Conservation (phyloP, 2,797 vertebrate genomes). For the Pangasius krempfi region DNA sequence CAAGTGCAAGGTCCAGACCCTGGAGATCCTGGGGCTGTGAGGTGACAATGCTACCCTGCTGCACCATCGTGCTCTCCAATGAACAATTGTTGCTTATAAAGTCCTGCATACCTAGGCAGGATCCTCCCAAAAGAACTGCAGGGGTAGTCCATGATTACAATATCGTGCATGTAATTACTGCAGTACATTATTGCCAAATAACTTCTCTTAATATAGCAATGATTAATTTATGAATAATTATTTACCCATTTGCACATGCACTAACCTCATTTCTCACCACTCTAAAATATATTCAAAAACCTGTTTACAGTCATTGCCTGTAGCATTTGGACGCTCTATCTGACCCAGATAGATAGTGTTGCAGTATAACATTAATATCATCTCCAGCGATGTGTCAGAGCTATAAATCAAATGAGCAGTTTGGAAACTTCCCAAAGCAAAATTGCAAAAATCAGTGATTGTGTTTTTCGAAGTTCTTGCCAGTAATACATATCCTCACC, state of each 20-base stretch:
- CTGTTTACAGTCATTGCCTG: not conserved
- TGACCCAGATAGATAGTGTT: conserved; percentile 34
- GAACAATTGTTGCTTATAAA: not conserved
- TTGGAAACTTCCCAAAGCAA: not conserved
- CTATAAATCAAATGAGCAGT: conserved; percentile 27
- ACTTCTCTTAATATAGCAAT: not conserved
- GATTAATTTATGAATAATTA: not conserved
- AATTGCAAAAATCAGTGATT: conserved; percentile 15
- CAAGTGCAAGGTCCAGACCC: not conserved
- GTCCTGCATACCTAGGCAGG: not conserved
- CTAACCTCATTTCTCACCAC: not conserved
- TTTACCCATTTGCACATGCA: not conserved
- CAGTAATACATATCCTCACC: not conserved
- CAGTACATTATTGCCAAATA: not conserved
- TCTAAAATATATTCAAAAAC: not conserved
- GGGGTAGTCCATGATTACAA: not conserved
- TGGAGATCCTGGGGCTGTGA: not conserved
- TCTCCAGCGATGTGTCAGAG: conserved; percentile 29
- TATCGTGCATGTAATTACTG: not conserved
- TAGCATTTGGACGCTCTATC: conserved; percentile 2
- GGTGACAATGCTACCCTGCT: not conserved
- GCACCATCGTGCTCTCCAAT: not conserved
- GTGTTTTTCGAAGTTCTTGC: conserved; percentile 1
- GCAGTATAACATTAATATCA: conserved; percentile 21
- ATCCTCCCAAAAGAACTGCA: not conserved